Evolutionary conservation across 2,888 invertebrate species (phyloP).

Genomic region (Copidosoma aretas): DNA sequence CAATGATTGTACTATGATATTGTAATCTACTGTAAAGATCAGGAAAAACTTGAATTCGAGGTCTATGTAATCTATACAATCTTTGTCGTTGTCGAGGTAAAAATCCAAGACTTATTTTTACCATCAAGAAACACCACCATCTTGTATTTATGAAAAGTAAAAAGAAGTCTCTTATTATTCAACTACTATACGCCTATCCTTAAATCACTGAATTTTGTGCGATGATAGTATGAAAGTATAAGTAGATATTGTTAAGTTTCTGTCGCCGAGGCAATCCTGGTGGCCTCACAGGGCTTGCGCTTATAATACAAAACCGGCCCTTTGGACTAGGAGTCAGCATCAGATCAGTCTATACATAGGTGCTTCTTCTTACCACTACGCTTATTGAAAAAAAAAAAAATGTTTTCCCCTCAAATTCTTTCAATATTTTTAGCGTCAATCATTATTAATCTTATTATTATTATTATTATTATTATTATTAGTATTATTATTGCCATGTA

Average conservation of each 20-base stretch:
- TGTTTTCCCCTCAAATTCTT: neutral
- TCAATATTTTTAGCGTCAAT: neutral
- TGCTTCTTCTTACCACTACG: too few species aligned
- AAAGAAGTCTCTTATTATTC: too few species aligned
- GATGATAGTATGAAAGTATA: constrained; percentile 44
- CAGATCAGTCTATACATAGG: constrained; percentile 59
- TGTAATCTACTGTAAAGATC: constrained; percentile 22
- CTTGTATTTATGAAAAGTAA: neutral
- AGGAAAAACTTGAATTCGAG: constrained; percentile 27
- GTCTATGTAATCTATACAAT: constrained; percentile 10
- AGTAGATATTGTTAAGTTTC: too few species aligned
- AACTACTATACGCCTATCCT: constrained; percentile 24
- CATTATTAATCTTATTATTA: constrained; percentile 21
- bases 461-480: too few species aligned
- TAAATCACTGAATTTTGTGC: constrained; percentile 25
- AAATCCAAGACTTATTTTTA: constrained; percentile 15
- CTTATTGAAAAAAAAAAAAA: constrained; percentile 5
- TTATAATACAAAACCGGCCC: constrained; percentile 49
- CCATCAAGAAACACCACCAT: neutral
- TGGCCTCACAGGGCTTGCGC: constrained; percentile 45
- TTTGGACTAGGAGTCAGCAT: constrained; percentile 60
- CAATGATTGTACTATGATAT: constrained; percentile 33
- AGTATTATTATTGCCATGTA: constrained; percentile 47
- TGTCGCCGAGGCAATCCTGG: constrained; percentile 42
- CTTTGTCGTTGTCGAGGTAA: constrained; percentile 3